Conservation (phyloP, 2,888 invertebrate species). For the Cephalotes varians region DNA sequence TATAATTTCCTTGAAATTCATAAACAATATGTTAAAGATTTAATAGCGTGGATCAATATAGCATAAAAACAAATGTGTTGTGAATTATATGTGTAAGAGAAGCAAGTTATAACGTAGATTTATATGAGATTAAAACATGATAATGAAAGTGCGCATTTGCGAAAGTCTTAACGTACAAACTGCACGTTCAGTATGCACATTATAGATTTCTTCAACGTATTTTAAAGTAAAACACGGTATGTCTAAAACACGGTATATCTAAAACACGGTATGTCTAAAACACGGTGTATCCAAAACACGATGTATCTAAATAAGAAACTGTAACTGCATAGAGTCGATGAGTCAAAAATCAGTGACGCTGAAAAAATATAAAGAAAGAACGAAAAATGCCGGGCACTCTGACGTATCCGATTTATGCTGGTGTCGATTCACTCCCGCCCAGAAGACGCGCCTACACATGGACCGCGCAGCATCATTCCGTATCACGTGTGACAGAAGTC, state of each 20-base stretch:
- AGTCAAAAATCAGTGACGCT: constrained; percentile 23
- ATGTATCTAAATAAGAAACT: constrained; percentile 32
- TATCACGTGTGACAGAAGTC: constrained; percentile 68
- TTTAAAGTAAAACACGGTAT: no score
- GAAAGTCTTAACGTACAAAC: neutral
- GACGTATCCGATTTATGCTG: constrained; percentile 83
- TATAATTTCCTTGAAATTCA: neutral
- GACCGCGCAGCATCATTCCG: constrained; percentile 76
- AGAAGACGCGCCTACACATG: constrained; percentile 82
- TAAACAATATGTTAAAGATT: neutral
- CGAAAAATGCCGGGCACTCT: constrained; percentile 82
- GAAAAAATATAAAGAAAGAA: constrained; percentile 38
- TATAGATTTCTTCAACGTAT: neutral
- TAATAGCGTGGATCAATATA: neutral
- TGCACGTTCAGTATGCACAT: no score
- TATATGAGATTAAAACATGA: neutral
- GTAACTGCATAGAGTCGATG: constrained; percentile 54
- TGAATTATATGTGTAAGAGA: neutral
- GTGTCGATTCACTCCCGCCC: constrained; percentile 79
- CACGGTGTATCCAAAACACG: no score
- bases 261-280: neutral
- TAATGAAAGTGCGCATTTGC: neutral
- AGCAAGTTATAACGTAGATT: neutral
- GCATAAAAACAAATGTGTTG: neutral
- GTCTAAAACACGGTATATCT: no score